Percentiles rank a stretch among this genome's conserved stretches.
Conservation (phyloP, 1,140 invertebrate species). For the Forficula auricularia region DNA sequence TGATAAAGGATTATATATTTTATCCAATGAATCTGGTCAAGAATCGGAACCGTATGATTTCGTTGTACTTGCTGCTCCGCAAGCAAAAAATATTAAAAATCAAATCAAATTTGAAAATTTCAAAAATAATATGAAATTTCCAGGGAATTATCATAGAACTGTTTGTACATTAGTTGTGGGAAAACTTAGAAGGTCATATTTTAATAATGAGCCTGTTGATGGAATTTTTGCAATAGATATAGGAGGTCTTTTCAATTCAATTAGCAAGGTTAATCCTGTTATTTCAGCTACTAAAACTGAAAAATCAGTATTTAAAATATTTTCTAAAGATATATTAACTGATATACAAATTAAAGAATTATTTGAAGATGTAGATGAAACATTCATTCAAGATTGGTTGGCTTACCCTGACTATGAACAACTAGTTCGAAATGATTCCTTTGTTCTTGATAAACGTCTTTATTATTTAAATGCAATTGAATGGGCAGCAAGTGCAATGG, state of each 20-base stretch:
- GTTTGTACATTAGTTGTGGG: conserved; percentile 39
- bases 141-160: conserved; percentile 34
- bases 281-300: conserved; percentile 13
- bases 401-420: conserved; percentile 43
- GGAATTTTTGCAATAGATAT: conserved; percentile 33
- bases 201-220: conserved; percentile 24
- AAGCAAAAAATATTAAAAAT: conserved; percentile 27
- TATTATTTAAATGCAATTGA: conserved; percentile 52
- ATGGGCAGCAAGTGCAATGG: conserved; percentile 50
- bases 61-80: conserved; percentile 38
- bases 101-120: conserved; percentile 23
- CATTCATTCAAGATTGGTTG: conserved; percentile 32
- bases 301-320: conserved; percentile 37
- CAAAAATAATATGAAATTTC: conserved; percentile 14
- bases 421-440: conserved; percentile 26
- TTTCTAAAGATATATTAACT: conserved; percentile 30
- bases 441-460: conserved; percentile 34
- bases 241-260: conserved; percentile 23
- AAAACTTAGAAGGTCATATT: conserved; percentile 28
- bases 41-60: conserved; percentile 31
- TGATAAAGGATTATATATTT: background rate
- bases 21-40: background rate
- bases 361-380: conserved; percentile 29
- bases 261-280: conserved; percentile 27
- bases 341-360: conserved; percentile 28